These are phyloP conservation scores for Holotrichia oblita DNA, from an alignment of 1,140 invertebrate genomes.

Conservation along the genomic window DNA sequence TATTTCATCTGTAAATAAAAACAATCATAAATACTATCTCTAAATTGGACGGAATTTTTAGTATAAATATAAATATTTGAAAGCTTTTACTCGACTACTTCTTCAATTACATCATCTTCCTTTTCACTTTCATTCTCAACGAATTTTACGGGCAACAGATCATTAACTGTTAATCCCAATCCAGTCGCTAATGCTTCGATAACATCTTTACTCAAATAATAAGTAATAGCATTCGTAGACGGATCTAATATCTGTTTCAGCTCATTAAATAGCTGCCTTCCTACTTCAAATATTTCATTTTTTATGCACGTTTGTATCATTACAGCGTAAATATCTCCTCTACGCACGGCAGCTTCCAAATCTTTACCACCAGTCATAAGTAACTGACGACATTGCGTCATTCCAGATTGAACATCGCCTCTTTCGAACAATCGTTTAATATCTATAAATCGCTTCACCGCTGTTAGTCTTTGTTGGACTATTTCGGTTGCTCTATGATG, in stretches of 20 bases:
- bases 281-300: constrained; percentile 59
- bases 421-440: constrained; percentile 65
- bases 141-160: constrained; percentile 52
- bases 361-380: constrained; percentile 63
- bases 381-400: constrained; percentile 67
- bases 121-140: constrained; percentile 46
- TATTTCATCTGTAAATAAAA: no score
- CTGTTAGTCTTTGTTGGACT: constrained; percentile 67
- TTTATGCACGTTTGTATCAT: constrained; percentile 65
- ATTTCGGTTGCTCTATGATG: constrained; percentile 69
- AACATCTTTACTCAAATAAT: constrained; percentile 58
- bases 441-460: constrained; percentile 72
- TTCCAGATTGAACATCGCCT: constrained; percentile 62
- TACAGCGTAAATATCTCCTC: constrained; percentile 66
- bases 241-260: constrained; percentile 54
- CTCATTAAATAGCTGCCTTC: constrained; percentile 56
- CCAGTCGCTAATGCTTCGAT: constrained; percentile 57
- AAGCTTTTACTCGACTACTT: constrained; percentile 38
- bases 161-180: constrained; percentile 52
- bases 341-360: constrained; percentile 65
- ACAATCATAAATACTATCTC: no score
- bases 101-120: constrained; percentile 52
- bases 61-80: not conserved
- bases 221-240: constrained; percentile 55
- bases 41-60: not conserved